Evolutionary conservation across 2,888 invertebrate species (phyloP).

Genomic region (Zeuzera pyrina): DNA sequence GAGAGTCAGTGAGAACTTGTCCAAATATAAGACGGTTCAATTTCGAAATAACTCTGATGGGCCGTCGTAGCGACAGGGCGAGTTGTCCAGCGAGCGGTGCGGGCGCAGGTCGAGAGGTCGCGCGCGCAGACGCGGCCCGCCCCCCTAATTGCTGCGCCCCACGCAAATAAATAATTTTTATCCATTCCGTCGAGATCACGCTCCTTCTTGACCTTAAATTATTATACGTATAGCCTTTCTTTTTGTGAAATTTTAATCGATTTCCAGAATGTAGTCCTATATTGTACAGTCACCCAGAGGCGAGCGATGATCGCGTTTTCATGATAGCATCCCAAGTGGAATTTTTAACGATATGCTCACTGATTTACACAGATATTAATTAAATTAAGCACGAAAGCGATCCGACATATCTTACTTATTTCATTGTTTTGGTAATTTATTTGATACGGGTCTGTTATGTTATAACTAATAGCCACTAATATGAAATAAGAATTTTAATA

Average conservation of each 20-base stretch:
- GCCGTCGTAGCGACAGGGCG: conserved; percentile 37
- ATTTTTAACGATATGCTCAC: conserved; percentile 53
- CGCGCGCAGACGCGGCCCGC: conserved; percentile 61
- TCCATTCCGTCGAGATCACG: conserved; percentile 53
- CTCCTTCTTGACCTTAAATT: conserved; percentile 65
- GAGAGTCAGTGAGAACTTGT: too few relatives aligned
- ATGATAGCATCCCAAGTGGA: conserved; percentile 43
- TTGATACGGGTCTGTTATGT: too few relatives aligned
- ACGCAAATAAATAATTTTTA: conserved; percentile 73
- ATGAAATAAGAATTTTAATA: too few relatives aligned
- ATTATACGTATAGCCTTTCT: conserved; percentile 49
- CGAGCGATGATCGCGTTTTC: conserved; percentile 35
- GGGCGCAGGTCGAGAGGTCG: conserved; percentile 57
- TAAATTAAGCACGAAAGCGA: too few relatives aligned
- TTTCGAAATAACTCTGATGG: too few relatives aligned
- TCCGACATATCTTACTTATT: too few relatives aligned
- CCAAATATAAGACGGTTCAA: too few relatives aligned
- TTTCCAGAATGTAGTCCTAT: conserved; percentile 1
- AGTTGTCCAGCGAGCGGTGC: conserved; percentile 28
- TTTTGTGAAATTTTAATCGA: conserved; percentile 54
- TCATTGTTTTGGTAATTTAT: too few relatives aligned
- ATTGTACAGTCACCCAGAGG: conserved; percentile 23
- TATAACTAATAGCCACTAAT: too few relatives aligned
- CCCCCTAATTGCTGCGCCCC: conserved; percentile 70
- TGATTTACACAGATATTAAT: conserved; percentile 13